Percentiles rank a stretch among this genome's conserved stretches.
Conservation (phyloP, 2,888 invertebrate species). For the Galerucella calmariensis region DNA sequence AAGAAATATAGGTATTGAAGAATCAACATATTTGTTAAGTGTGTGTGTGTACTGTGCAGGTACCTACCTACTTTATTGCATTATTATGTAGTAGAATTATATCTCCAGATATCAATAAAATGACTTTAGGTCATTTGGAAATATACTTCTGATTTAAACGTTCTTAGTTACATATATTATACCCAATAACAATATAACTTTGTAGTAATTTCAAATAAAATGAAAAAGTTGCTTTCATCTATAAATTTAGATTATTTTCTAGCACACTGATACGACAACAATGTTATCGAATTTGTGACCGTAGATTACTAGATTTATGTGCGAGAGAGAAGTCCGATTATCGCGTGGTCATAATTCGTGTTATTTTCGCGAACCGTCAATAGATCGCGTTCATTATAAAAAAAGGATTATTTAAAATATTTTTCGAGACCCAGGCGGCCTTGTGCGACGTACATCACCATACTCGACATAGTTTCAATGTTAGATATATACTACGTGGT, state of each 20-base stretch:
- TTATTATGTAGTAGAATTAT: too few species aligned
- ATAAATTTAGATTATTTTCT: neutral
- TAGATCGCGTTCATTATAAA: slow-evolving; percentile 14
- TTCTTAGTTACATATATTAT: too few species aligned
- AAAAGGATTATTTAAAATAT: slow-evolving; percentile 18
- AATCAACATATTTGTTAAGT: too few species aligned
- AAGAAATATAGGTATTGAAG: too few species aligned
- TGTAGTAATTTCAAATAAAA: too few species aligned
- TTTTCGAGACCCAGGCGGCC: slow-evolving; percentile 8
- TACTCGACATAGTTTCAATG: slow-evolving; percentile 19
- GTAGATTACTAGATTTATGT: neutral
- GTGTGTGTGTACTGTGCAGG: too few species aligned
- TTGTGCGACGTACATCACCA: slow-evolving; percentile 14
- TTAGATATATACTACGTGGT: slow-evolving; percentile 16
- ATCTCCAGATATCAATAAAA: too few species aligned
- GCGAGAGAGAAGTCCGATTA: slow-evolving; percentile 9
- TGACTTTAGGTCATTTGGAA: too few species aligned
- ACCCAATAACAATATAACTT: too few species aligned
- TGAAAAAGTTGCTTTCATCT: neutral
- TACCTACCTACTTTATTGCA: too few species aligned
- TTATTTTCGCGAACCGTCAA: slow-evolving; percentile 15
- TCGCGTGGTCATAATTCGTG: slow-evolving; percentile 15
- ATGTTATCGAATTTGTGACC: slow-evolving; percentile 2
- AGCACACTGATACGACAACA: neutral
- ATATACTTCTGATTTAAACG: too few species aligned